These are phyloP conservation scores for Rhinatrema bivittatum DNA, from an alignment of 2,797 vertebrate species.

Conservation along the genomic window DNA sequence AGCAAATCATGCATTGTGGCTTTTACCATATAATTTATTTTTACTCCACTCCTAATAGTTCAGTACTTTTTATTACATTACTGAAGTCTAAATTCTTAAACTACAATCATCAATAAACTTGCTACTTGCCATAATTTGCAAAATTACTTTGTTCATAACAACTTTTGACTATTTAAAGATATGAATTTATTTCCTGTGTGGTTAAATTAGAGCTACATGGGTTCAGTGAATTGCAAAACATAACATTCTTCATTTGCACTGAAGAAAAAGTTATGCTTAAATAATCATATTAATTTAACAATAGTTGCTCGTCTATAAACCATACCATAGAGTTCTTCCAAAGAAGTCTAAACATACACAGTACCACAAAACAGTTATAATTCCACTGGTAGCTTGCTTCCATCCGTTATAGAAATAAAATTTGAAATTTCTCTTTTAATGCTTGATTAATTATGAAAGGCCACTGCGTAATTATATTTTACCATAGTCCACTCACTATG, in stretches of 20 bases:
- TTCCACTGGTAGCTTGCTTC: too few species aligned
- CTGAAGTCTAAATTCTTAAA: slow-evolving; percentile 60
- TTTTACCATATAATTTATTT: slow-evolving; percentile 71
- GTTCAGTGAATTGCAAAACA: slow-evolving; percentile 60
- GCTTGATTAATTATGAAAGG: too few species aligned
- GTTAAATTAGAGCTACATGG: slow-evolving; percentile 59
- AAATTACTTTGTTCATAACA: slow-evolving; percentile 69
- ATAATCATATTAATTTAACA: too few species aligned
- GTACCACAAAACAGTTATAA: too few species aligned
- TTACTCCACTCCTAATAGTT: slow-evolving; percentile 49
- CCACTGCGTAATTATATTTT: too few species aligned
- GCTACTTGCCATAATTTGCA: slow-evolving; percentile 62
- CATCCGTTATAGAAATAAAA: too few species aligned
- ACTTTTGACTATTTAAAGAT: slow-evolving; percentile 61
- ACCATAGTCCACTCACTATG: too few species aligned
- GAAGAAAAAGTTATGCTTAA: too few species aligned
- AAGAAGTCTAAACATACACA: too few species aligned
- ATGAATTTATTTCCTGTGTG: slow-evolving; percentile 58
- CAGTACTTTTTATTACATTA: slow-evolving; percentile 50
- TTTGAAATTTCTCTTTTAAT: too few species aligned
- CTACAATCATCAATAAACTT: slow-evolving; percentile 64
- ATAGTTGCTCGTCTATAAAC: too few species aligned
- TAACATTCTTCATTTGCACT: slow-evolving; percentile 57
- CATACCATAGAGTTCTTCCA: too few species aligned
- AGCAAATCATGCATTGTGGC: slow-evolving; percentile 68